Evolutionary conservation across 1,140 invertebrate genomes (phyloP).

Genomic region (Dendrolimus kikuchii): DNA sequence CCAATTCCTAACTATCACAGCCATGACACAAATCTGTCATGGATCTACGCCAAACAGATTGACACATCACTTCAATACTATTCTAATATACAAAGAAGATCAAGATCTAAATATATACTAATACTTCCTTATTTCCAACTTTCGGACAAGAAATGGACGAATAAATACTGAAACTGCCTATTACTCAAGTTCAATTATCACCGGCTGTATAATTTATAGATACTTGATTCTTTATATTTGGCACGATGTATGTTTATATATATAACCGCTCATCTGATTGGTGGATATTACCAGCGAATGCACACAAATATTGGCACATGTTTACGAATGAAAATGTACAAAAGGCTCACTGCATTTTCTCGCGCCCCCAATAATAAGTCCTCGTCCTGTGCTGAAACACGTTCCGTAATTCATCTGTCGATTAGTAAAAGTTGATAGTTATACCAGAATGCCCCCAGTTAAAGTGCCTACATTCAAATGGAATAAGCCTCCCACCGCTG

Average conservation of each 20-base stretch:
- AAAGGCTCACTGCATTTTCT: conserved; percentile 38
- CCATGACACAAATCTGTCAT: conserved; percentile 37
- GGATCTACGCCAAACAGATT: conserved; percentile 29
- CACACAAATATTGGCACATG: conserved; percentile 49
- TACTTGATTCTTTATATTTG: conserved; percentile 32
- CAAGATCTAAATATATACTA: no score
- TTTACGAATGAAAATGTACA: conserved; percentile 46
- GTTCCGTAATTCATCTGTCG: conserved; percentile 13
- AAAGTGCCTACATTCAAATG: conserved; percentile 57
- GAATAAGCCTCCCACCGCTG: conserved; percentile 75
- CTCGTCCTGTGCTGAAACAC: conserved; percentile 20
- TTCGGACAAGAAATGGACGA: no score
- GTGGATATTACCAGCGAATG: conserved; percentile 39
- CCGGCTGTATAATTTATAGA: no score
- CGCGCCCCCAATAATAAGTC: conserved; percentile 31
- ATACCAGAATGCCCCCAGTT: conserved; percentile 43
- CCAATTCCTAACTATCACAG: conserved; percentile 23
- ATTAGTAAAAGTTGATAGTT: conserved; percentile 4
- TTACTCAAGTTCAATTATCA: no score
- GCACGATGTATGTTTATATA: conserved; percentile 49
- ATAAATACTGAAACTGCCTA: no score
- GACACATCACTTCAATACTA: conserved; percentile 8
- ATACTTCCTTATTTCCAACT: no score
- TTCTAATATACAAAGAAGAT: not conserved
- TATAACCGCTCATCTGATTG: conserved; percentile 53